Evolutionary conservation across 2,797 vertebrate genomes (phyloP), one percentile per base, ranked within the genome.

Genomic region (Percopsis omiscomaycus): DNA sequence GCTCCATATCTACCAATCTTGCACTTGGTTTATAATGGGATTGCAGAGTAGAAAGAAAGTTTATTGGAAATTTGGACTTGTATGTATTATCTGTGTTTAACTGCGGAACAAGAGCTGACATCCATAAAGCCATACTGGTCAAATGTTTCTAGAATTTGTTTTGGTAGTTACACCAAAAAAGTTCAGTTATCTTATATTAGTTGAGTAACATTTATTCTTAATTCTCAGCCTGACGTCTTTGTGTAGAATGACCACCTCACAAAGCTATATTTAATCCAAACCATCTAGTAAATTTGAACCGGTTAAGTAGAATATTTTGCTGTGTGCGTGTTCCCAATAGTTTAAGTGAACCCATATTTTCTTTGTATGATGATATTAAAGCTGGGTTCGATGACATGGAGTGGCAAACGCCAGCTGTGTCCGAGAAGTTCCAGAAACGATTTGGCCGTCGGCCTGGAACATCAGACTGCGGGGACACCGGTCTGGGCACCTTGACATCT

Each of bases 341-440:
- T 59, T 0, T 46, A 15, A 8, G 37, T 42, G 6, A 30, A 51
- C 11, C n/a, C 63, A 42, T 66, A 42, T 73, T 75, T 51, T 42
- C 49, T 0, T 79, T 77, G 58, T 84, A 59, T 42, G 78, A 75
- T 69, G 5, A 45, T 47, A 47, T 64, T 60, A 71, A 16, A 89
- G 88, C 74, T 67, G 85, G 77, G 74, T 92, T 89, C 64, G 51
- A 88, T 79, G 94, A 92, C 78, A 92, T 91, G 65, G 94, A 95
- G 81, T 98, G 96, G 95, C 94, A 95, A 83, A 95, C 95, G 0
- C 93, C 93, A 3, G 86, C 88, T 80, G 82, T 95, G 74, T 95
- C 94, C 0, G 89, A 92, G 68, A 93, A 92, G 88, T 93, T 92
- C 79, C 94, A 95, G 84, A 94, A 92, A 78, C 91, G 88, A 0